A percentile compares a stretch with the other conserved stretches of the same genome.
Conservation (phyloP, 2,113 vertebrate genomes). For the Shinisaurus crocodilurus region DNA sequence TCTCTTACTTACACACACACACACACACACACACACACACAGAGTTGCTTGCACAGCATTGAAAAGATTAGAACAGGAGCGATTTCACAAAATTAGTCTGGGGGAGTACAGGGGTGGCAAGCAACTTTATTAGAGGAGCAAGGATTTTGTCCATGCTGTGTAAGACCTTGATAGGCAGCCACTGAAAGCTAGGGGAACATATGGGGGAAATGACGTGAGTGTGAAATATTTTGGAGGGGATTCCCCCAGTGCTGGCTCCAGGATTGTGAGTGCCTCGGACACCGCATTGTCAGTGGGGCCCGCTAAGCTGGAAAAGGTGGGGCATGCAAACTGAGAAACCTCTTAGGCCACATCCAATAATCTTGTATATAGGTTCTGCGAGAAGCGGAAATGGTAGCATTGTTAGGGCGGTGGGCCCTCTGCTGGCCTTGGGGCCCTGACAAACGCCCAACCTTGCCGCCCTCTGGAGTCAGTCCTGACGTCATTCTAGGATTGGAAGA, state of each 20-base stretch:
- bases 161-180: neutral
- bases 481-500: neutral
- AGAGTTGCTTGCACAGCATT: neutral
- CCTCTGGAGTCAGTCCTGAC: too few relatives aligned
- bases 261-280: neutral
- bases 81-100: neutral
- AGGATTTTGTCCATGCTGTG: neutral
- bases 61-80: neutral
- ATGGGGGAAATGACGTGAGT: neutral
- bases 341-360: neutral
- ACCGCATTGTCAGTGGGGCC: neutral
- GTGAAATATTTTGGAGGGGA: neutral
- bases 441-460: neutral
- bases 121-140: neutral
- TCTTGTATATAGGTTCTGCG: too few relatives aligned
- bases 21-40: neutral
- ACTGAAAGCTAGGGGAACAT: neutral
- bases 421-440: neutral
- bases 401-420: neutral
- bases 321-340: neutral
- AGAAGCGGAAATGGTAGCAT: neutral
- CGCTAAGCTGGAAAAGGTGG: neutral
- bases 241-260: neutral
- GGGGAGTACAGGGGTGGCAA: neutral
- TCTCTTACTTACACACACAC: too few relatives aligned